Conservation (phyloP, 2,797 vertebrate genomes). For the Girardinus metallicus region DNA sequence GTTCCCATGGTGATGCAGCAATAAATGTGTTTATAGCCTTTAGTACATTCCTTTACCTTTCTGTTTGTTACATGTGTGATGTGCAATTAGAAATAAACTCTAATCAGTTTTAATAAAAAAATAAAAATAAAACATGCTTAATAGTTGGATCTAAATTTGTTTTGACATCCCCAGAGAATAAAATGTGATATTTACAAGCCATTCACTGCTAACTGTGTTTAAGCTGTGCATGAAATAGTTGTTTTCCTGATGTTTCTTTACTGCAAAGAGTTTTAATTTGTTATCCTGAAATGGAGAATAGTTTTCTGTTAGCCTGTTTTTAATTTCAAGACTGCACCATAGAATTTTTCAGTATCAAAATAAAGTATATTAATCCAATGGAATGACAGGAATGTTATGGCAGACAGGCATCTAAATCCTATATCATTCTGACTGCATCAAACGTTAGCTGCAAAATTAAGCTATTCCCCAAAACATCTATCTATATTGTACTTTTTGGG, state of each 20-base stretch:
- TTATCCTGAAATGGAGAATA: background rate
- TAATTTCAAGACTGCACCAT: background rate
- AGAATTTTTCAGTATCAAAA: background rate
- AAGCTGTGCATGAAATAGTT: slow-evolving; percentile 38
- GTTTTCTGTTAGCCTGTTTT: slow-evolving; percentile 1
- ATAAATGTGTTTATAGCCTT: slow-evolving; percentile 31
- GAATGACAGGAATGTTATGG: background rate
- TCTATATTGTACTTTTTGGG: background rate
- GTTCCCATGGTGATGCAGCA: background rate
- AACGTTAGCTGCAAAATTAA: background rate
- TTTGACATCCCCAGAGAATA: slow-evolving; percentile 57
- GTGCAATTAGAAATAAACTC: slow-evolving; percentile 68
- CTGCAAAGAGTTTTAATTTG: slow-evolving; percentile 21
- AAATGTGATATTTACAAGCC: slow-evolving; percentile 36
- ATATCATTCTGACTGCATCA: background rate
- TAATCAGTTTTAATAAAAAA: slow-evolving; percentile 65
- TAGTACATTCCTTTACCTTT: slow-evolving; percentile 68
- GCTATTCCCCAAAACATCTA: background rate
- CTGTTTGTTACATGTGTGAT: slow-evolving; percentile 55
- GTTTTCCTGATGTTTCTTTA: slow-evolving; percentile 31
- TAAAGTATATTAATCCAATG: background rate
- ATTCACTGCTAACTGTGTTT: slow-evolving; percentile 38
- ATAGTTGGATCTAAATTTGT: slow-evolving; percentile 65
- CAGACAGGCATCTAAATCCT: background rate
- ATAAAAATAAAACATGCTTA: slow-evolving; percentile 45